Percentiles rank a stretch among this genome's conserved stretches.
Evolutionary conservation across 2,797 vertebrate genomes (phyloP).

Genomic region (Fistularia commersonii): DNA sequence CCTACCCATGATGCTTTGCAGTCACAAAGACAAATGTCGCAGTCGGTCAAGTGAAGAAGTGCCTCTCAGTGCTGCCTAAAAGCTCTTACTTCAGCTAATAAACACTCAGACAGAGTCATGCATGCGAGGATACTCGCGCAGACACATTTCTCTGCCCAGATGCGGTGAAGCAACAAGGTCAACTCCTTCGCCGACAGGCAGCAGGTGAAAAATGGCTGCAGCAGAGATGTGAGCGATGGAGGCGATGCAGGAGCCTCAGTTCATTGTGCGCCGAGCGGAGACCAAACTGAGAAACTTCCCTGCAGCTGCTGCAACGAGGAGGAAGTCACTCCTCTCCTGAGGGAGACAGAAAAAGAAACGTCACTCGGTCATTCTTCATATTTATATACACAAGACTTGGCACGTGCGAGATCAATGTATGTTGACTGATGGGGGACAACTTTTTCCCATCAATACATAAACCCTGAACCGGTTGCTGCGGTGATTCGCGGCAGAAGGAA

Average conservation of each 20-base stretch:
- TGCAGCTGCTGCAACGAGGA: slow-evolving; percentile 39
- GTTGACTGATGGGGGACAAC: too few species aligned
- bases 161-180: slow-evolving; percentile 34
- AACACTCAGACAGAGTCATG: slow-evolving; percentile 57
- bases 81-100: slow-evolving; percentile 41
- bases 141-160: slow-evolving; percentile 60
- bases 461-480: too few species aligned
- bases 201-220: slow-evolving; percentile 11
- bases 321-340: slow-evolving; percentile 49
- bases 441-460: too few species aligned
- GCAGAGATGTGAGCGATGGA: slow-evolving; percentile 31
- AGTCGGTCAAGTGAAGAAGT: slow-evolving; percentile 51
- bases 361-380: slow-evolving; percentile 2
- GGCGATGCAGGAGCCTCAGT: slow-evolving; percentile 45
- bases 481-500: too few species aligned
- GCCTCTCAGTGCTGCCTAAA: slow-evolving; percentile 40
- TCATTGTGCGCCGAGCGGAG: slow-evolving; percentile 46
- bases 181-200: slow-evolving; percentile 16
- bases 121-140: slow-evolving; percentile 38
- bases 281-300: slow-evolving; percentile 37
- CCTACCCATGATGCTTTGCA: slow-evolving; percentile 84
- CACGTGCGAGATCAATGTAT: too few species aligned
- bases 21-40: slow-evolving; percentile 40
- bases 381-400: too few species aligned
- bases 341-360: slow-evolving; percentile 23